Evolutionary conservation across 2,888 invertebrate species (phyloP), one percentile per base, ranked within the genome.

Genomic region (Tortricodes alternella): DNA sequence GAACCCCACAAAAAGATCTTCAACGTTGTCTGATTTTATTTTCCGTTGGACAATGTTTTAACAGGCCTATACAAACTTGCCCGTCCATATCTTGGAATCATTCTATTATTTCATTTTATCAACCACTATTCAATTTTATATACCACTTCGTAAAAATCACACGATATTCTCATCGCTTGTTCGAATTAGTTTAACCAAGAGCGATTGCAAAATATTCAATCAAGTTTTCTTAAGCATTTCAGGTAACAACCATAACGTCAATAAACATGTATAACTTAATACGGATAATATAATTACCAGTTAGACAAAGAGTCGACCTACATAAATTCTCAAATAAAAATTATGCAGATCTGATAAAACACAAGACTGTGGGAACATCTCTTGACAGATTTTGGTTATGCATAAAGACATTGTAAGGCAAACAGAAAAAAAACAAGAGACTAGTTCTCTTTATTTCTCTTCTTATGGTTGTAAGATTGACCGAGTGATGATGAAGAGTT

Each of bases 1-100:
- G 4, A 27, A 27, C n/a, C 7, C n/a, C 11, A 29, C 29, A 29
- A 29, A 29, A 29, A 29, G 29, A 5, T 29, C 29, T 29, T 29
- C 3, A n/a, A 29, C 11, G 0, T 29, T 29, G 2, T 29, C 29
- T 11, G 29, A 29, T 29, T 29, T n/a, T 27, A 27, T 9, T 9
- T n/a, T 29, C 3, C 29, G 1, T 29, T 11, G 29, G n/a, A 3
- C 9, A 34, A 43, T 51, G 24, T 51, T 51, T 51, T 43, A 34
- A 39, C 32, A 34, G 41, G 43, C 51, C 51, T 51, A 43, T 34
- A 51, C 23, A 51, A 50, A 50, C 50, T 50, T 18, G 16, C 16
- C 32, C 50, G 15, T 19, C 29, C 32, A 32, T 37, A 35, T 49
- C 29, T 29, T 29, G 29, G 11, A 29, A 29, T 29, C 4, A 11